Evolutionary conservation across 2,113 vertebrate genomes (phyloP), one percentile per base, ranked within the genome.

Genomic region (Malurus cyaneus): DNA sequence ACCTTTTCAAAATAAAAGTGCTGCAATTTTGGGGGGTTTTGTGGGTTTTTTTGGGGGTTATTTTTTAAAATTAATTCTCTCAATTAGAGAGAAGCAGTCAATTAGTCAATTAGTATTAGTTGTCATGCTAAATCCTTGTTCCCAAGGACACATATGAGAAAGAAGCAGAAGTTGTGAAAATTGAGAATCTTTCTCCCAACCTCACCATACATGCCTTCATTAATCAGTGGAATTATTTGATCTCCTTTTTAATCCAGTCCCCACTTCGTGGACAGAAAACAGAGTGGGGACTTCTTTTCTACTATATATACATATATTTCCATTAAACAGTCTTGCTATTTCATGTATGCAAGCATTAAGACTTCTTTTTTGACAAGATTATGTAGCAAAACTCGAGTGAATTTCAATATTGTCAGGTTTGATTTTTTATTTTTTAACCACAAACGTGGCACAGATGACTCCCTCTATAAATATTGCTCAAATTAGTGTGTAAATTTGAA

Each of bases 401-500:
- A 78, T 80, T 81, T 80, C 53, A 71, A 28, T 31, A 52, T 28
- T 56, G 5, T n/a, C 44, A n/a, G 44, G 18, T 39, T 50, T 66
- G 10, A 18, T 65, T 53, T 54, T 95, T 93, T 79, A 31, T 54
- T 72, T 94, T 95, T 95, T 70, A 82, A 65, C 66, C 39, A 84
- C 16, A 61, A 84, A 82, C 14, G 9, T 17, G 72, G 16, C 50
- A 52, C 7, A 71, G 11, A 90, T 79, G 29, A 85, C 4, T 87
- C 34, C 44, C 7, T 79, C 31, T 60, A 46, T 59, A 93, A 52
- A 31, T 54, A 91, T 23, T 46, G 41, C 50, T 93, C 36, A 71
- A 49, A 85, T 76, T 69, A 71, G 24, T 39, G 41, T 20, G 17
- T 29, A 93, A 93, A 96, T 94, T 72, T 87, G 31, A 93, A 95